Evolutionary conservation across 1,140 invertebrate genomes (phyloP), one percentile per base, ranked within the genome.

Genomic region (Lerema accius): DNA sequence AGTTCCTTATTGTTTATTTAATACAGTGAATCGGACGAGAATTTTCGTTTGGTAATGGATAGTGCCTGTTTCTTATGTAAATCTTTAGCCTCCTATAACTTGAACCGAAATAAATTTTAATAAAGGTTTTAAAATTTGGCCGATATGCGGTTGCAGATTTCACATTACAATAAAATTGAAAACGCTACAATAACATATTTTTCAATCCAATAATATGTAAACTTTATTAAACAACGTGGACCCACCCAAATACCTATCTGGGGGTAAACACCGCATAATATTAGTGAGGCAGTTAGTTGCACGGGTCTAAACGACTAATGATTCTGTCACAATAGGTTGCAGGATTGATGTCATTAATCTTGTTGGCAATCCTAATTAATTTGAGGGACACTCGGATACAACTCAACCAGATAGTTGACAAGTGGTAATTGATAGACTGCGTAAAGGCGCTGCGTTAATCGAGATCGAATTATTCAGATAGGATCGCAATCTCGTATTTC

Each of bases 1-100:
- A 40, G 51, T 11, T 15, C 10, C 53, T 56, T 40, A 45, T 56
- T 56, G 53, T 56, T 56, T 32, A 10, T 16, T 32, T 45, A 45
- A 3, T 28, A 17, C 40, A 23, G 40, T 45, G 45, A 56, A 56
- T 56, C 19, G 19, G 9, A 6, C 11, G 40, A 45, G 40, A 28
- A 26, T 56, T 56, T 43, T 43, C 43, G 23, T 26, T 43, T 16
- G 6, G 17, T 9, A 28, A 43, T 45, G 26, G 15, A 45, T 28
- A 28, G 19, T 9, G 19, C 13, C 11, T 9, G 23, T n/a, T n/a
- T n/a, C n/a, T n/a, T n/a, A n/a, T n/a, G n/a, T n/a, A n/a, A n/a
- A n/a, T n/a, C 15, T 23, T 5, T 23, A 5, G 19, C 19, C 5
- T n/a, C n/a, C n/a, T n/a, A n/a, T n/a, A n/a, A n/a, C n/a, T n/a